Base-by-base conservation (phyloP, 2,888 invertebrate species). In the Clitarchus hookeri region DNA sequence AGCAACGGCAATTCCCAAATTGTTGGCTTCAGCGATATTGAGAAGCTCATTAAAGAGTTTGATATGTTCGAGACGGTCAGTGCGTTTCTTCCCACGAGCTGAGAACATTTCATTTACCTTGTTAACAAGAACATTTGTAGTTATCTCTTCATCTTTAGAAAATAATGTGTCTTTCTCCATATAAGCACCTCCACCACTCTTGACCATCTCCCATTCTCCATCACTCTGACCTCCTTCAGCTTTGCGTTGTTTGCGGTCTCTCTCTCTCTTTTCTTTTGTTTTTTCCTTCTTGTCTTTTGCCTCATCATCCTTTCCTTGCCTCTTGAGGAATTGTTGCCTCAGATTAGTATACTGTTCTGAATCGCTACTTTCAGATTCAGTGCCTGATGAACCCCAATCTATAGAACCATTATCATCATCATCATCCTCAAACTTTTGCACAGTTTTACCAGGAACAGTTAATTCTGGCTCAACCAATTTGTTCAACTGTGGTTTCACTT, bases 141-240 rank as follows among this genome's bases (percentile, higher is more conserved):
- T 99, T 89, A 99, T 98, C 91, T 99, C 99, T 23, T 98, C 98
- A 91, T 99, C 99, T 92, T 99, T 99, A 54, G 97, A 97, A 91
- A 99, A 99, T 97, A 99, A 98, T 92, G 98, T 98, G 0, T 98
- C 97, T 90, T 98, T 98, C 90, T 98, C 98, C 90, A 92, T 85
- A 87, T 89, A 88, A 77, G 91, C 89, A 6, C 91, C 90, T 6
- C 90, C 91, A 16, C 92, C 92, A 36, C 91, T 96, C 89, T 96
- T 95, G 0, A 98, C 98, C 4, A 96, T 96, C 91, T 97, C 96
- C 98, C 98, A 98, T 90, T 96, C 97, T 9, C 96, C 97, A 89
- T 95, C 95, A 0, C 95, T 96, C 90, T 91, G 90, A 53, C 90
- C 91, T 36, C 90, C 90, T 78, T 90, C 90, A 23, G 89, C 89